Conservation (phyloP, 1,140 invertebrate species). For the Drosophila hydei region DNA sequence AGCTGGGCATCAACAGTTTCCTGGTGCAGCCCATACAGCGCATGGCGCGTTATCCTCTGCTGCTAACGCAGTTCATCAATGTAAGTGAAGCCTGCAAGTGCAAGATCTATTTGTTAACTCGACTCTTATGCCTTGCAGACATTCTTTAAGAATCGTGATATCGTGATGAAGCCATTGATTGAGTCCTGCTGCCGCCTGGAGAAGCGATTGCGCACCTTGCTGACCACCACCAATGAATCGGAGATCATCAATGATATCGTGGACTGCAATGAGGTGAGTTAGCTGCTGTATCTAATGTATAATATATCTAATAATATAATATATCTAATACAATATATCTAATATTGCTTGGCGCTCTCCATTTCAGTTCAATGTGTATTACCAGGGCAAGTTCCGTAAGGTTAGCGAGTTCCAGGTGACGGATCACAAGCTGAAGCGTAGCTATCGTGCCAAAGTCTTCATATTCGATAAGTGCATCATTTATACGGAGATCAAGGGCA, state of each 20-base stretch:
- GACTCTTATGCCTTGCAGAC: constrained; percentile 42
- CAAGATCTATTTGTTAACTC: neutral
- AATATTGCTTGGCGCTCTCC: neutral
- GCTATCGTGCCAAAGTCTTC: constrained; percentile 76
- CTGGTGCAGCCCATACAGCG: constrained; percentile 81
- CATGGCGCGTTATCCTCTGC: constrained; percentile 78
- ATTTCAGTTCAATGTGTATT: constrained; percentile 76
- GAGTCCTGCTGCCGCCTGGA: constrained; percentile 80
- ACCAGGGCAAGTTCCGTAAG: constrained; percentile 81
- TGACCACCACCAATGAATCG: constrained; percentile 80
- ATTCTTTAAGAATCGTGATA: constrained; percentile 77
- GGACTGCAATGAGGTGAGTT: constrained; percentile 75
- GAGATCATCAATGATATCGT: constrained; percentile 82
- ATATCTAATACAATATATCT: neutral
- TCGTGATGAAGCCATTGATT: constrained; percentile 74
- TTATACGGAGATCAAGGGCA: constrained; percentile 83
- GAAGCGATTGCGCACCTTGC: constrained; percentile 70
- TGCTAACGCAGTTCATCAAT: constrained; percentile 77
- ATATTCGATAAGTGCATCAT: constrained; percentile 83
- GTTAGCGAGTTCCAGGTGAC: constrained; percentile 74
- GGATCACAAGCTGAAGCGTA: constrained; percentile 69
- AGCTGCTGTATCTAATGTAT: neutral
- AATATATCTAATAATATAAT: too few relatives aligned
- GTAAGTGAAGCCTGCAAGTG: constrained; percentile 34
- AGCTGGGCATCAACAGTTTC: constrained; percentile 83